Conservation (phyloP, 2,888 invertebrate species). For the Rhimphoctona megacephalus region DNA sequence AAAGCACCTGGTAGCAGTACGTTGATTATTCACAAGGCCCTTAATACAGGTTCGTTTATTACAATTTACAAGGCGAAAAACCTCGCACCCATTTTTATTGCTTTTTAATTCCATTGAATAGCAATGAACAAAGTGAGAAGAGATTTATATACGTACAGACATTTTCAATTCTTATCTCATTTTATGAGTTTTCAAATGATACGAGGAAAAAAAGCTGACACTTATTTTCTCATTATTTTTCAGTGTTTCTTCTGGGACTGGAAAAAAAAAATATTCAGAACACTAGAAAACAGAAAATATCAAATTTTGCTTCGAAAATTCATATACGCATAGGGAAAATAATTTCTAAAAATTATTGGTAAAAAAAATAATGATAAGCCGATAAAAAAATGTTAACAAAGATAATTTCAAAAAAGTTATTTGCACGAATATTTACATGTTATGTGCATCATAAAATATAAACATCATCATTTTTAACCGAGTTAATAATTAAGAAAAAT, state of each 20-base stretch:
- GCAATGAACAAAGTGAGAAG: conserved; percentile 46
- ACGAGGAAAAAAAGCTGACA: background rate
- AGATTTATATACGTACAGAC: conserved; percentile 9
- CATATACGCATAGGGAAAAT: background rate
- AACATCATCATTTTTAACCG: background rate
- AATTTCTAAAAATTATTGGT: background rate
- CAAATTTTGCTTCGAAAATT: background rate
- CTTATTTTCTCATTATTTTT: background rate
- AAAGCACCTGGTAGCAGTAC: conserved; percentile 33
- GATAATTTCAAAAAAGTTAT: background rate
- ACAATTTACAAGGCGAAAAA: conserved; percentile 7
- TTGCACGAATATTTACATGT: background rate
- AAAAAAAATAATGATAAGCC: conserved; percentile 4
- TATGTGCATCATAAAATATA: background rate
- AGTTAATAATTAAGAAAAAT: background rate
- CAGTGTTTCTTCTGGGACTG: background rate
- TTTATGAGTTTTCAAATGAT: background rate
- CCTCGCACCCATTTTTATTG: conserved; percentile 32
- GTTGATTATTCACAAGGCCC: conserved; percentile 54
- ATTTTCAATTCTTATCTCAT: background rate
- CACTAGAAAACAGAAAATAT: background rate
- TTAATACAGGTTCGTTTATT: background rate
- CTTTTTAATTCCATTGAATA: conserved; percentile 36
- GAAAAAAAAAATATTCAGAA: background rate
- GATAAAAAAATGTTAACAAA: background rate